Evolutionary conservation across 2,888 invertebrate species (phyloP).

Genomic region (Lysandra coridon): DNA sequence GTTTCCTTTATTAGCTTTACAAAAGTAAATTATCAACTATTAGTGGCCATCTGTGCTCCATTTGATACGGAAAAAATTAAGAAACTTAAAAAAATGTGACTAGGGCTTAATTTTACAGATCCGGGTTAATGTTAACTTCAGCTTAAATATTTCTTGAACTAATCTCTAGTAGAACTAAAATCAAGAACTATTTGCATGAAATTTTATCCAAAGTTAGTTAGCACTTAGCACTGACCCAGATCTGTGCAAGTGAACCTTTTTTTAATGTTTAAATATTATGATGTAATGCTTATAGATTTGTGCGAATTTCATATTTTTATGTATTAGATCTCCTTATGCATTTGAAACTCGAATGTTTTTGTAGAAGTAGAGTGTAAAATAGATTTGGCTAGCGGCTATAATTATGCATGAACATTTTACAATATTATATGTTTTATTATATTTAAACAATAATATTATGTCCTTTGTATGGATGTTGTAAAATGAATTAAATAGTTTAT

Average conservation of each 20-base stretch:
- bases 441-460: neutral
- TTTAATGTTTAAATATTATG: neutral
- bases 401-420: neutral
- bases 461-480: neutral
- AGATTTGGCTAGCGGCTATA: neutral
- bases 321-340: constrained; percentile 61
- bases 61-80: neutral
- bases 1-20: neutral
- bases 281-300: neutral
- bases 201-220: neutral
- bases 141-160: neutral
- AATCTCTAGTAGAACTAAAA: neutral
- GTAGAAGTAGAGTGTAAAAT: constrained; percentile 40
- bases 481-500: neutral
- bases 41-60: neutral
- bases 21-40: neutral
- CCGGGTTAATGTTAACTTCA: neutral
- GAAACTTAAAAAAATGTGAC: neutral
- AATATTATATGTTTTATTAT: neutral
- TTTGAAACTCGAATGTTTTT: constrained; percentile 54
- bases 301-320: constrained; percentile 37
- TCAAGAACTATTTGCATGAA: neutral
- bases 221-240: neutral
- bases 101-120: neutral
- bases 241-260: neutral